phyloP scores from a whole-genome alignment of 2,797 vertebrate species.

The Meriones psammophilus region DNA sequence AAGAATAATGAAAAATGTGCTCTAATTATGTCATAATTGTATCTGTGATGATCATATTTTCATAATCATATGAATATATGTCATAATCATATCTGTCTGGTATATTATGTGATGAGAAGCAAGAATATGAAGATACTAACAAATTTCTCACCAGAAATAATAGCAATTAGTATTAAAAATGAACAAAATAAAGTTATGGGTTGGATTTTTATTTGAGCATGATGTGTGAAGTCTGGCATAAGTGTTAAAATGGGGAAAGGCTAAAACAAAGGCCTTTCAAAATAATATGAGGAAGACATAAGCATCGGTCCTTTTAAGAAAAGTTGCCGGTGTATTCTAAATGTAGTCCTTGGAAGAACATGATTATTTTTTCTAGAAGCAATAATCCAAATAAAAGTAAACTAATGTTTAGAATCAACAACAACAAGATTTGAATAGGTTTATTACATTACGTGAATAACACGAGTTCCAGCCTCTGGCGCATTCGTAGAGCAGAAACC shows the following conservation, averaged over 20 bases:
- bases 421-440: background rate
- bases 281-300: background rate
- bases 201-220: background rate
- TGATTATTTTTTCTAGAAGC: background rate
- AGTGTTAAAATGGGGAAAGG: background rate
- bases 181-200: background rate
- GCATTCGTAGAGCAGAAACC: background rate
- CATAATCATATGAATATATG: background rate
- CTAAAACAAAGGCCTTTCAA: background rate
- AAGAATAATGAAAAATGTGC: background rate
- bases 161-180: background rate
- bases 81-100: background rate
- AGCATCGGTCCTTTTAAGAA: background rate
- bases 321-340: background rate
- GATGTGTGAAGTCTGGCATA: background rate
- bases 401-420: background rate
- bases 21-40: background rate
- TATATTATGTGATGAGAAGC: background rate
- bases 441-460: background rate
- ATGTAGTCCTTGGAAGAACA: background rate
- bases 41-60: no score
- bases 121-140: background rate
- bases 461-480: background rate
- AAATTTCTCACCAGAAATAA: conserved; percentile 6
- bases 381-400: background rate